phyloP scores from a whole-genome alignment of 2,113 vertebrate species.

The Pluvialis apricaria region DNA sequence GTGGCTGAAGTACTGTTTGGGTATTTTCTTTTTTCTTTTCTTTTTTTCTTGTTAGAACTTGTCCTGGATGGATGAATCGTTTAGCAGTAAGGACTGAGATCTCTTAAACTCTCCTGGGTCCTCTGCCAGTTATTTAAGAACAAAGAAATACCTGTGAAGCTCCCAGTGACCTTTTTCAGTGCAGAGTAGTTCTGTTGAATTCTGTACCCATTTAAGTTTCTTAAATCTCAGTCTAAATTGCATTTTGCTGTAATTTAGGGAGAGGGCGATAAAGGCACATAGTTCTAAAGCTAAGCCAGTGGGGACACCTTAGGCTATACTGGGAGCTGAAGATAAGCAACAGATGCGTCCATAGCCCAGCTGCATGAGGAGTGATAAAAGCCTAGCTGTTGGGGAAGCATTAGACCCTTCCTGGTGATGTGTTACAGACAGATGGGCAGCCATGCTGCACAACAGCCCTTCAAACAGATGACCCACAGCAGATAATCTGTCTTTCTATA shows the following conservation, averaged over 20 bases:
- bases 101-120: not conserved
- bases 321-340: not conserved
- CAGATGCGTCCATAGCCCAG: not conserved
- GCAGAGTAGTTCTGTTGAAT: not conserved
- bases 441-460: accelerated
- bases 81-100: not conserved
- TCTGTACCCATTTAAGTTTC: not conserved
- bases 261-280: not conserved
- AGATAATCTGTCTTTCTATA: not conserved
- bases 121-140: not conserved
- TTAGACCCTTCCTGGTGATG: not conserved
- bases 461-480: not conserved
- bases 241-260: not conserved
- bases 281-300: not conserved
- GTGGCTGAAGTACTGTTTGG: not conserved
- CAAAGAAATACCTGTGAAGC: not conserved
- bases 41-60: not conserved
- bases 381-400: not conserved
- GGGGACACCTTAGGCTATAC: not conserved
- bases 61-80: not conserved
- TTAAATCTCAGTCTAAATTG: not conserved
- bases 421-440: not conserved
- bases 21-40: not conserved
- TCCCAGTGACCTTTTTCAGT: not conserved
- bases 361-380: not conserved